Percentiles rank a stretch among this genome's conserved stretches.
Conservation (phyloP, 2,888 invertebrate species). For the Sepioteuthis lessoniana region DNA sequence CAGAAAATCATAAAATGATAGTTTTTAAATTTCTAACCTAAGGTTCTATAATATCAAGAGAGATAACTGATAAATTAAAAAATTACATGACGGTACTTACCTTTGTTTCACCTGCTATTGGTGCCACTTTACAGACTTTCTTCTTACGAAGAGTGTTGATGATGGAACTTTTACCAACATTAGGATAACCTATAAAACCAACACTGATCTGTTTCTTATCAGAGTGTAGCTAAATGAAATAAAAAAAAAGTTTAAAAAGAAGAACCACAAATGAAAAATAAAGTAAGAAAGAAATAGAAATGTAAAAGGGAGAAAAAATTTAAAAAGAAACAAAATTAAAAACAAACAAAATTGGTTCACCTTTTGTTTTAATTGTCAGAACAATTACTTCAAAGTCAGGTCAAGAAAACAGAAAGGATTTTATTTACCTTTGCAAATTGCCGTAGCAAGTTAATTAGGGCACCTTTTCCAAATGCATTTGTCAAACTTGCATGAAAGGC, state of each 20-base stretch:
- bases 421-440: slow-evolving; percentile 88
- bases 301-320: not conserved
- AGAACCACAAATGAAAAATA: not conserved
- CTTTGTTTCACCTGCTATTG: slow-evolving; percentile 90
- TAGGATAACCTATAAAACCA: slow-evolving; percentile 98
- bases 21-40: no score
- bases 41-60: no score
- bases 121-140: slow-evolving; percentile 98
- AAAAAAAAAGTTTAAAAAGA: no score
- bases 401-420: not conserved
- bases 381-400: no score
- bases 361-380: no score
- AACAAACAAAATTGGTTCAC: no score
- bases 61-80: no score
- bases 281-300: not conserved
- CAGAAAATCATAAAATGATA: no score
- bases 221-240: slow-evolving; percentile 81
- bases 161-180: slow-evolving; percentile 98
- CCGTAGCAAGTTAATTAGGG: slow-evolving; percentile 93
- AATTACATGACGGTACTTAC: slow-evolving; percentile 54
- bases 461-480: slow-evolving; percentile 98
- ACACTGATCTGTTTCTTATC: slow-evolving; percentile 99
- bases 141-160: slow-evolving; percentile 92
- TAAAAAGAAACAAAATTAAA: no score
- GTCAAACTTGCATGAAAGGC: slow-evolving; percentile 99